phyloP scores from a whole-genome alignment of 2,888 invertebrate species.

The Pollenia labialis region DNA sequence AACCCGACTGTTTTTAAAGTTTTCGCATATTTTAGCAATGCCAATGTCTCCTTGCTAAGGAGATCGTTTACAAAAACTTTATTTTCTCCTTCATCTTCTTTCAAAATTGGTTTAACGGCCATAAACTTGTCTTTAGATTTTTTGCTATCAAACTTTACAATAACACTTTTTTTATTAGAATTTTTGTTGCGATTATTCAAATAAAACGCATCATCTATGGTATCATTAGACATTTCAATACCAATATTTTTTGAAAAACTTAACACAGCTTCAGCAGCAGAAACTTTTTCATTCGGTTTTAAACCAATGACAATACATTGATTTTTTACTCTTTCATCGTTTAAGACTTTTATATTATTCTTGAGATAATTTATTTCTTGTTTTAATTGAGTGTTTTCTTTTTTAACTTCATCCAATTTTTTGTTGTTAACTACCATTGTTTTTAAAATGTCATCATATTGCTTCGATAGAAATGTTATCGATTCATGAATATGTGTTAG shows the following conservation, averaged over 20 bases:
- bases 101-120: background rate
- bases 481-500: background rate
- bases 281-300: background rate
- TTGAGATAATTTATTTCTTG: background rate
- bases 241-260: background rate
- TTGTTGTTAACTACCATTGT: background rate
- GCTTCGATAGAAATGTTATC: background rate
- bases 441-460: slow-evolving; percentile 7
- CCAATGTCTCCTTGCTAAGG: background rate
- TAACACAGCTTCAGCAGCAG: background rate
- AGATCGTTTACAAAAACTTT: background rate
- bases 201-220: background rate
- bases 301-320: background rate
- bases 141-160: background rate
- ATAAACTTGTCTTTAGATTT: background rate
- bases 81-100: background rate
- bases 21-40: background rate
- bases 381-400: background rate
- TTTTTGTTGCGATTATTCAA: background rate
- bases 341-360: background rate
- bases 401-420: background rate
- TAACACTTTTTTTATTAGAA: background rate
- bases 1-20: background rate
- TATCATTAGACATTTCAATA: background rate
- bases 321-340: background rate